A percentile compares a stretch with the other conserved stretches of the same genome.
Evolutionary conservation across 2,113 vertebrate genomes (phyloP).

Genomic region (Rhombomys opimus): DNA sequence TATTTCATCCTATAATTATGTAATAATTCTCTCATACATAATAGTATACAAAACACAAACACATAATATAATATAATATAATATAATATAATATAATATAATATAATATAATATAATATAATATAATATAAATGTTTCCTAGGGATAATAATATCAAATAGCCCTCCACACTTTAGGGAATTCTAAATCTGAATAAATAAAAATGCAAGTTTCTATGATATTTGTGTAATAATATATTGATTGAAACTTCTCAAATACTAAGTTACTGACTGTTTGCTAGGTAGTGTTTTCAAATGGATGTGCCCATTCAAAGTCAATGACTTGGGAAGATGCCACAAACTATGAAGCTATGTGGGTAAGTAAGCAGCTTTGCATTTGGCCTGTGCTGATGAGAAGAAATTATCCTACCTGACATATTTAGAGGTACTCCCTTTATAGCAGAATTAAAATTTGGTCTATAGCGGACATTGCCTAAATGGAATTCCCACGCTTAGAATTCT

Average conservation of each 20-base stretch:
- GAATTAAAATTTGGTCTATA: constrained; percentile 53
- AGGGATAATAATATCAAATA: constrained; percentile 49
- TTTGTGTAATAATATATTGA: constrained; percentile 62
- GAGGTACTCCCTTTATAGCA: constrained; percentile 65
- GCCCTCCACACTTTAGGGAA: not conserved
- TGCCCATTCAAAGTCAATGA: constrained; percentile 75
- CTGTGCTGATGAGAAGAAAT: constrained; percentile 63
- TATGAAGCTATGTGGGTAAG: constrained; percentile 62
- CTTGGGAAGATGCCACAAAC: constrained; percentile 65
- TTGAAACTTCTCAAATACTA: constrained; percentile 71
- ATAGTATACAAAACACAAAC: constrained; percentile 52
- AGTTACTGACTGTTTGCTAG: constrained; percentile 71
- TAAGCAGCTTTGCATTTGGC: constrained; percentile 67
- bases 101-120: too few relatives aligned
- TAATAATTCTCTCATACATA: not conserved
- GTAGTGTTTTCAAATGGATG: constrained; percentile 73
- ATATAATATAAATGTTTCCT: constrained; percentile 10
- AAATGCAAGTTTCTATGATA: constrained; percentile 48
- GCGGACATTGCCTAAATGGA: constrained; percentile 48
- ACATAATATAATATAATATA: too few relatives aligned
- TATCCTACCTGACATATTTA: constrained; percentile 68
- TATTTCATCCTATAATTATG: constrained; percentile 16
- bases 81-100: too few relatives aligned
- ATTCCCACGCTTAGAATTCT: constrained; percentile 57
- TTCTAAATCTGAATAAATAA: constrained; percentile 58